Evolutionary conservation across 2,113 vertebrate species (phyloP), one percentile per base, ranked within the genome.

Genomic region (Podarcis muralis): DNA sequence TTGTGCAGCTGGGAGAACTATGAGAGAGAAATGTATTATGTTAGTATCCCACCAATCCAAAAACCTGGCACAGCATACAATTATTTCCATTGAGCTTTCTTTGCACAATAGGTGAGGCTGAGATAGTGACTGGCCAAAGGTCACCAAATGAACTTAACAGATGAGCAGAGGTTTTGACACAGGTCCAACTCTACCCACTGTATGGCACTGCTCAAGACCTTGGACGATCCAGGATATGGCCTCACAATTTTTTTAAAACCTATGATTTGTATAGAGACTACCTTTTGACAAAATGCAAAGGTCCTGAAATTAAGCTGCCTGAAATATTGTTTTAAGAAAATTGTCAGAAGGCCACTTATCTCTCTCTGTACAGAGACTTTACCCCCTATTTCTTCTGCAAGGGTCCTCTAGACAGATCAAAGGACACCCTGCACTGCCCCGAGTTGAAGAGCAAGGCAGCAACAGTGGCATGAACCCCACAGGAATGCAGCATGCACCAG

Each of bases 401-500:
- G 15, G 9, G 40, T 71, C 27, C 16, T 7, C 11, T 7, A 4
- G 5, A 32, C 15, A 83, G 37, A 77, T 48, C 62, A 35, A 59
- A 78, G n/a, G 62, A 69, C 37, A 32, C 20, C 16, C 37, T n/a
- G 62, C 72, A 48, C 1, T 74, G 78, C 86, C 35, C 69, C 59
- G 35, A 66, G 37, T 32, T 27, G 15, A 69, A 83, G 23, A 69
- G 62, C 79, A 83, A 59, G 75, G 16, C 43, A 40, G 79, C 18
- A 59, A 37, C 48, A 77, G 9, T 20, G n/a, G 0, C 1, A 7
- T n/a, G 72, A 86, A 86, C 72, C 84, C 32, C 84, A 77, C n/a
- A 86, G 88, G 72, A 86, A 86, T 37, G 65, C 71, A 53, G 4
- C 16, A 11, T 62, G 62, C 94, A 25, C 81, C 68, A 30, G 81